Percentiles rank a stretch among this genome's conserved stretches.
Evolutionary conservation across 1,140 invertebrate genomes (phyloP).

Genomic region (Ceratina calcarata): DNA sequence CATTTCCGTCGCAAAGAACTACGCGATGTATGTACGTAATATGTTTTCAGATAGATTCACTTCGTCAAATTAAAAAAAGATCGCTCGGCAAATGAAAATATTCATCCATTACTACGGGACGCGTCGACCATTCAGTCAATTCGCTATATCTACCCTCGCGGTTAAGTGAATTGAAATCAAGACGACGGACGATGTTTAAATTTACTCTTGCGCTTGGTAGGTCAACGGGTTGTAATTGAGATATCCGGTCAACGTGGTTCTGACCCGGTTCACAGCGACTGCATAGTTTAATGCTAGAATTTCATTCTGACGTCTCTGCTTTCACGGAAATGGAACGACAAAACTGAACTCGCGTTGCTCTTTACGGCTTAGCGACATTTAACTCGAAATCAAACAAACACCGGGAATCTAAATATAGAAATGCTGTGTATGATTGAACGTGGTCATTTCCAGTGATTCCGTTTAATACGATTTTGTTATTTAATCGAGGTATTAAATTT

Average conservation of each 20-base stretch:
- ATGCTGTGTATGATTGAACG: no score
- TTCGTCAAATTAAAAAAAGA: no score
- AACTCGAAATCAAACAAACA: no score
- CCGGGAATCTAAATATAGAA: no score
- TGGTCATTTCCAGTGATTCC: no score
- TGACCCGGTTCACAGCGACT: slow-evolving; percentile 5
- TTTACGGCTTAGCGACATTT: no score
- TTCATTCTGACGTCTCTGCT: background rate
- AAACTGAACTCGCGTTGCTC: background rate
- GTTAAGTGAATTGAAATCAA: slow-evolving; percentile 23
- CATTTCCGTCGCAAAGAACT: no score
- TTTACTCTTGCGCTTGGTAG: slow-evolving; percentile 23
- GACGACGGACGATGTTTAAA: background rate
- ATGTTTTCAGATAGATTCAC: no score
- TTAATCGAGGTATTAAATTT: background rate
- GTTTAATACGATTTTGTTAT: no score
- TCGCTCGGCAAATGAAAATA: no score
- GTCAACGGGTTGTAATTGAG: slow-evolving; percentile 21
- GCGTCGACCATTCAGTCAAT: background rate
- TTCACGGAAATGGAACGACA: background rate
- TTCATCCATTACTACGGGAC: no score
- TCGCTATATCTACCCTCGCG: background rate
- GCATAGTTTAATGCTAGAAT: slow-evolving; percentile 3
- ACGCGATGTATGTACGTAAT: no score
- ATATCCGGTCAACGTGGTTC: background rate